A percentile compares a stretch with the other conserved stretches of the same genome.
Conservation (phyloP, 2,113 vertebrate genomes). For the Atrichornis clamosus region DNA sequence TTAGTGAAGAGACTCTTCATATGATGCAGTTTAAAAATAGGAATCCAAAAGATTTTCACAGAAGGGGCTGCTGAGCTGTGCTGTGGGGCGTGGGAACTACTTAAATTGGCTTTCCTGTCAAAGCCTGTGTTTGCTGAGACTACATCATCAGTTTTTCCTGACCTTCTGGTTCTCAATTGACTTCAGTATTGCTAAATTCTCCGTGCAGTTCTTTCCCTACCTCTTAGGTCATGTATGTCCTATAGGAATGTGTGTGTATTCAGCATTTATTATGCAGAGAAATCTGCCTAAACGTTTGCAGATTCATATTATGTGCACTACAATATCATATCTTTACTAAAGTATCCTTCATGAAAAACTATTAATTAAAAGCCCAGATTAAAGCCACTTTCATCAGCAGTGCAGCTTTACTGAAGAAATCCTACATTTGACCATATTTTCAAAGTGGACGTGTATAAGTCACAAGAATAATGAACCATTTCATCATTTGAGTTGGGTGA, state of each 20-base stretch:
- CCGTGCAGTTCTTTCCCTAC: background rate
- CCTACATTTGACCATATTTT: background rate
- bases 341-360: background rate
- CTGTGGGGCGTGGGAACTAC: background rate
- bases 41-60: background rate
- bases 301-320: rapidly evolving
- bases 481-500: background rate
- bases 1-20: background rate
- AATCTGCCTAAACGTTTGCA: background rate
- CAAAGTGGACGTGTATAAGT: background rate
- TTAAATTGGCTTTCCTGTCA: background rate
- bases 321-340: background rate
- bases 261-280: background rate
- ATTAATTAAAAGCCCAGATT: background rate
- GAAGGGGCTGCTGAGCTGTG: background rate
- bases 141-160: background rate
- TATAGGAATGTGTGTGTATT: background rate
- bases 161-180: background rate
- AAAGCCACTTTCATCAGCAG: background rate
- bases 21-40: background rate
- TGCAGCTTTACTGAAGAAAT: background rate
- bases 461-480: background rate
- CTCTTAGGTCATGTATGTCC: background rate
- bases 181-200: background rate
- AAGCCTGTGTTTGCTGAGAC: constrained; percentile 10